These are phyloP conservation scores for Eristalinus sepulchralis DNA, from an alignment of 2,888 invertebrate species.

Conservation along the genomic window DNA sequence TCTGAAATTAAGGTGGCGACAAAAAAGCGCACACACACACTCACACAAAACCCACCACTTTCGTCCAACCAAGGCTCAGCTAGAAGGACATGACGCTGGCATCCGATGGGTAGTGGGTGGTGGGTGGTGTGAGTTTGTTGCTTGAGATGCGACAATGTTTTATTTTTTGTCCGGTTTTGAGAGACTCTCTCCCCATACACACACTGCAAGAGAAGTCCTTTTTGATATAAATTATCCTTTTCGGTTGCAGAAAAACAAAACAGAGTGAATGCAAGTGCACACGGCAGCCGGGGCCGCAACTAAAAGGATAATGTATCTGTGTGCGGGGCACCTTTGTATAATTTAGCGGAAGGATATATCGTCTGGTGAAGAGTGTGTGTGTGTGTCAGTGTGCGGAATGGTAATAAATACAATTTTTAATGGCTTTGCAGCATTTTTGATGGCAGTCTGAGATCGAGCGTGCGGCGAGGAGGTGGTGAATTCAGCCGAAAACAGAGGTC, in stretches of 20 bases:
- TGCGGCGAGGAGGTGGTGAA: too few species aligned
- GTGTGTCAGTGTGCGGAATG: constrained; percentile 46
- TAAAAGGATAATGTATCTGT: constrained; percentile 69
- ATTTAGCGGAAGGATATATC: constrained; percentile 55
- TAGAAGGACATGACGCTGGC: not conserved
- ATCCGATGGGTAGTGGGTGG: not conserved
- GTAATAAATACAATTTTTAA: constrained; percentile 77
- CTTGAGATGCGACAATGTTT: constrained; percentile 20
- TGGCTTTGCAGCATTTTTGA: constrained; percentile 76
- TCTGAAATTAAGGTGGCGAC: constrained; percentile 79
- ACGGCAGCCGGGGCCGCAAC: constrained; percentile 31
- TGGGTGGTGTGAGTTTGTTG: not conserved
- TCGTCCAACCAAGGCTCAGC: not conserved
- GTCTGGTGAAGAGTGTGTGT: constrained; percentile 31
- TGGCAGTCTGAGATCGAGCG: constrained; percentile 39
- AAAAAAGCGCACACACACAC: constrained; percentile 25
- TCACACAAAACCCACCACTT: not conserved
- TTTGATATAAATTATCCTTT: constrained; percentile 70
- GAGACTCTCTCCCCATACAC: constrained; percentile 8
- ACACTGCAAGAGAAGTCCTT: constrained; percentile 30
- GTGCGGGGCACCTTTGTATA: constrained; percentile 63
- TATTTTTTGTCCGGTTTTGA: too few species aligned
- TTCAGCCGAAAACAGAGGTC: too few species aligned
- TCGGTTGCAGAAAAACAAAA: constrained; percentile 51
- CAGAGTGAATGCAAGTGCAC: constrained; percentile 41